Evolutionary conservation across 2,888 invertebrate species (phyloP), one percentile per base, ranked within the genome.

Genomic region (Odontomyia ornata): DNA sequence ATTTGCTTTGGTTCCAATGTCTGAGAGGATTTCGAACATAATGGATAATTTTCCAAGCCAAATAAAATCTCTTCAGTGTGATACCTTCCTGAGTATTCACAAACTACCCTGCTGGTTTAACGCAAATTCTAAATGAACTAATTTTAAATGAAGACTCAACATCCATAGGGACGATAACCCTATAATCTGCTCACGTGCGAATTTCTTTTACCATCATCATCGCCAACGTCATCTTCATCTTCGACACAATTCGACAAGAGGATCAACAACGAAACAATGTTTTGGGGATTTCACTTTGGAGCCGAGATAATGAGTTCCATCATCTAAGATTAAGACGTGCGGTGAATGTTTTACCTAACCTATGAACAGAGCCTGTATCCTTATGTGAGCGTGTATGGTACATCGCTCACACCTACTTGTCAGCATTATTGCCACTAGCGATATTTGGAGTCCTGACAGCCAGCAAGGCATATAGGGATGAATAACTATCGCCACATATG

Each of bases 301-400:
- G 60, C 73, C 23, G 28, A 43, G 73, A 73, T 73, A 73, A 73
- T 73, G 73, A 73, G 73, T 60, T 57, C 73, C 57, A 73, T 57
- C 73, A 36, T 73, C 73, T 28, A 23, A 60, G 73, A 57, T 73
- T 73, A 73, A 73, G 73, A 73, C 73, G 73, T 73, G 73, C 73
- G 60, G 73, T 23, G 73, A 73, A 73, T 73, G 73, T 73, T 60
- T 73, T 73, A 73, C 73, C 60, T 73, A 36, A 56, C 9, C 73
- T 36, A 57, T 36, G 23, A 27, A 47, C 23, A 18, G 4, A 21
- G 15, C 23, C 21, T 13, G 69, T 69, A 69, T 69, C 69, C 13
- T 11, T 69, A 25, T 23, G 27, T 30, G 11, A 47, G 23, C 36
- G 36, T 15, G 23, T 23, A 47, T 69, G n/a, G 46, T 23, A 7